Percentiles rank a stretch among this genome's conserved stretches.
phyloP scores from a whole-genome alignment of 2,113 vertebrate species.

The Cyanistes caeruleus region DNA sequence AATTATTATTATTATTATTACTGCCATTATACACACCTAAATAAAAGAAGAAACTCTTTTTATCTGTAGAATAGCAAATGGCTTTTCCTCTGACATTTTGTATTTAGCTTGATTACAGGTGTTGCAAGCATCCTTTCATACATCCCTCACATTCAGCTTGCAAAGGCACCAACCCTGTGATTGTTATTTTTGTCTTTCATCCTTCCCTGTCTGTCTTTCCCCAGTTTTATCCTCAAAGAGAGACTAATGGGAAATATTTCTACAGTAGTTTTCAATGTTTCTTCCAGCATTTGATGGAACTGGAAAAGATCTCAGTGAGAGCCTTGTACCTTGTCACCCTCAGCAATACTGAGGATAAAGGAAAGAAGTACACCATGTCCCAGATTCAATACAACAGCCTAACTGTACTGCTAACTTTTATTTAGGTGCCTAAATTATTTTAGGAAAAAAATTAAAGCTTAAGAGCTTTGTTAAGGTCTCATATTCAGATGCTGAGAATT shows the following conservation, averaged over 20 bases:
- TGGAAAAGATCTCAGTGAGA: neutral
- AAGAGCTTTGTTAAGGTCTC: neutral
- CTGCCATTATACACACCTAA: neutral
- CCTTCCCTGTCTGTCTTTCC: neutral
- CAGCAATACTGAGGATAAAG: neutral
- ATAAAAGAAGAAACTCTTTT: neutral
- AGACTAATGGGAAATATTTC: neutral
- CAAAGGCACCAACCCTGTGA: neutral
- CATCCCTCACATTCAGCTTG: neutral
- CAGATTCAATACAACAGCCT: neutral
- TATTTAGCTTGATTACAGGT: constrained; percentile 20
- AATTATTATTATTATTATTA: constrained; percentile 7
- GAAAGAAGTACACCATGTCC: neutral
- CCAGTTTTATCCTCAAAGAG: neutral
- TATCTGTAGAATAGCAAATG: neutral
- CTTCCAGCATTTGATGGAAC: neutral
- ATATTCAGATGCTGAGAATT: neutral
- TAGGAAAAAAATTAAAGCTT: neutral
- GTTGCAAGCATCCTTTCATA: neutral
- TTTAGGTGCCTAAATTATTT: neutral
- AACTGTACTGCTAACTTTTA: neutral
- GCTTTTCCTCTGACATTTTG: constrained; percentile 15
- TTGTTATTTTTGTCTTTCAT: constrained; percentile 20
- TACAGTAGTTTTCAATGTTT: neutral
- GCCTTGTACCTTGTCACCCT: neutral